A percentile compares a stretch with the other conserved stretches of the same genome.
Conservation (phyloP, 2,113 vertebrate genomes). For the Cyrtonyx montezumae region DNA sequence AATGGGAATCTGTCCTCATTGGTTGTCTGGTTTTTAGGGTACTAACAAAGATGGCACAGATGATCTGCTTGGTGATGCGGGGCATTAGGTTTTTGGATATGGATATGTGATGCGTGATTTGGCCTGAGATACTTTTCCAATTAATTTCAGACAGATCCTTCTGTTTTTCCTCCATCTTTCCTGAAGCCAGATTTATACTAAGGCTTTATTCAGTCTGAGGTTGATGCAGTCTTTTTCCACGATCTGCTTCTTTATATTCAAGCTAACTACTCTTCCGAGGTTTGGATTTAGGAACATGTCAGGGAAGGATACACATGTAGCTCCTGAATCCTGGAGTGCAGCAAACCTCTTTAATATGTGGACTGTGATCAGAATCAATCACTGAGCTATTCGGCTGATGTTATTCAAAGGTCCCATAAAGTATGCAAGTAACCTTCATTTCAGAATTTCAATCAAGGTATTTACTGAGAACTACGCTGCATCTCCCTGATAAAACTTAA, state of each 20-base stretch:
- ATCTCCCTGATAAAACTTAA: background rate
- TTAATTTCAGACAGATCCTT: background rate
- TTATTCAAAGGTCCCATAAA: background rate
- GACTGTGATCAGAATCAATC: conserved; percentile 45
- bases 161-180: background rate
- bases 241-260: background rate
- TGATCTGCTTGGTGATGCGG: background rate
- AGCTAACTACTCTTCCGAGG: background rate
- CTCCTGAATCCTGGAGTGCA: background rate
- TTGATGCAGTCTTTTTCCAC: background rate
- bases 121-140: background rate
- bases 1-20: background rate
- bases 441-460: background rate
- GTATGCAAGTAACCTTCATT: background rate
- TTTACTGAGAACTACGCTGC: background rate
- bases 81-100: background rate
- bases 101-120: background rate
- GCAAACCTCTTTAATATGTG: background rate
- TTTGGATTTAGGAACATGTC: background rate
- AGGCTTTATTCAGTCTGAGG: background rate
- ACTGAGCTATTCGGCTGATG: conserved; percentile 7
- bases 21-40: background rate
- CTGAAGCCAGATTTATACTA: background rate
- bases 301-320: background rate
- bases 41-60: background rate